Conservation (phyloP, 2,888 invertebrate species). For the Archips xylosteana region DNA sequence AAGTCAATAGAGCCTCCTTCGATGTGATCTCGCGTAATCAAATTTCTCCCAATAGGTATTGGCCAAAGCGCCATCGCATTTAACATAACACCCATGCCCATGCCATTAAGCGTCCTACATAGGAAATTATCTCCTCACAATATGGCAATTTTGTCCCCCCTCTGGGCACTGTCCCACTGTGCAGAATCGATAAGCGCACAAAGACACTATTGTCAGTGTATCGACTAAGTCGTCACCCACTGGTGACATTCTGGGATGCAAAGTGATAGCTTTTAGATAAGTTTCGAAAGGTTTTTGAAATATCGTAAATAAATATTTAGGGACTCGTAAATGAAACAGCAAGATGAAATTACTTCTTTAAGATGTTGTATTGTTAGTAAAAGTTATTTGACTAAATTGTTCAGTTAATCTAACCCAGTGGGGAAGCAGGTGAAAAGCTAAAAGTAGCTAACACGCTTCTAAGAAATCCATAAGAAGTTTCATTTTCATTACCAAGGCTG, state of each 20-base stretch:
- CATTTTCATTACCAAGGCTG: background rate
- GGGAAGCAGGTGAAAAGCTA: background rate
- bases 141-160: conserved; percentile 48
- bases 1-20: too few relatives aligned
- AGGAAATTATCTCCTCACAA: conserved; percentile 34
- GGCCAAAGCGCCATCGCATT: background rate
- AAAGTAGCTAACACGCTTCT: background rate
- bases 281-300: conserved; percentile 6
- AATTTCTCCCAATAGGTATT: background rate
- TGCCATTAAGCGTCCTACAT: conserved; percentile 21
- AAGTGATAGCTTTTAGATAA: conserved; percentile 19
- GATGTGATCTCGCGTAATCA: background rate
- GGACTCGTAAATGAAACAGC: background rate
- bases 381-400: too few relatives aligned
- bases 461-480: background rate
- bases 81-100: conserved; percentile 20
- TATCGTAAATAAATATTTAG: background rate
- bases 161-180: conserved; percentile 50
- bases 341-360: too few relatives aligned
- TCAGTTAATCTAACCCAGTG: too few relatives aligned
- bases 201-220: conserved; percentile 50
- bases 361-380: too few relatives aligned
- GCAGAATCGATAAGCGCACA: conserved; percentile 54
- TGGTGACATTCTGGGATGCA: conserved; percentile 2
- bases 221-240: conserved; percentile 26